Conservation (phyloP, 2,888 invertebrate genomes). For the Ganaspis brasiliensis region DNA sequence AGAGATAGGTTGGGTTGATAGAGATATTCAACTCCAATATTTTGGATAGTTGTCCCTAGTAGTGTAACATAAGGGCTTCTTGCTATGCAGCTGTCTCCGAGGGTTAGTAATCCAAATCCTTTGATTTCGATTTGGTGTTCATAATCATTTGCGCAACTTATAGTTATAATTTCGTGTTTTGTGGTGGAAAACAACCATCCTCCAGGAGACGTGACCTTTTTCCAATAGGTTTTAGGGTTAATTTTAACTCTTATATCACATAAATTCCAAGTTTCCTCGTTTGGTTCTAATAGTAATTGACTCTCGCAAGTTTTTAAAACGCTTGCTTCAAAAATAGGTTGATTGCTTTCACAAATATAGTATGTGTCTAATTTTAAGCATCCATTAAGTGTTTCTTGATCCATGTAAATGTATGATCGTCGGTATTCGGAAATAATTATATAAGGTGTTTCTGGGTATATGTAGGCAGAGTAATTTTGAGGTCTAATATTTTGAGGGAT, state of each 20-base stretch:
- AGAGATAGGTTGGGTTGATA: neutral
- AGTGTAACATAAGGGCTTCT: neutral
- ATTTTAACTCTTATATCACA: neutral
- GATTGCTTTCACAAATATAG: neutral
- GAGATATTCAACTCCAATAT: neutral
- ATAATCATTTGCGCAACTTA: neutral
- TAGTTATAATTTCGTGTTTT: neutral
- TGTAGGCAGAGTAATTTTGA: constrained; percentile 8
- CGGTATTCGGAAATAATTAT: neutral
- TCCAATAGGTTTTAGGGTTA: neutral
- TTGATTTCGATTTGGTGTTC: neutral
- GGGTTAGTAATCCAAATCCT: neutral
- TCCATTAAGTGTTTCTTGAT: neutral
- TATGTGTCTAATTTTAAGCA: neutral
- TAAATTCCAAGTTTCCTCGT: neutral
- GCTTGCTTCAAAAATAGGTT: neutral
- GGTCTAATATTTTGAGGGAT: neutral
- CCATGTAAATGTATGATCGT: neutral
- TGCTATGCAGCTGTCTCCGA: neutral
- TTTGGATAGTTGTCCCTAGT: neutral
- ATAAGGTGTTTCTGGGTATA: neutral
- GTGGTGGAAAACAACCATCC: neutral
- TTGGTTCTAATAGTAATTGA: neutral
- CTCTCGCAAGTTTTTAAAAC: neutral
- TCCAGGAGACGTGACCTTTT: neutral